Evolutionary conservation across 2,888 invertebrate species (phyloP), one percentile per base, ranked within the genome.

Genomic region (Scrobipalpa atriplicella): DNA sequence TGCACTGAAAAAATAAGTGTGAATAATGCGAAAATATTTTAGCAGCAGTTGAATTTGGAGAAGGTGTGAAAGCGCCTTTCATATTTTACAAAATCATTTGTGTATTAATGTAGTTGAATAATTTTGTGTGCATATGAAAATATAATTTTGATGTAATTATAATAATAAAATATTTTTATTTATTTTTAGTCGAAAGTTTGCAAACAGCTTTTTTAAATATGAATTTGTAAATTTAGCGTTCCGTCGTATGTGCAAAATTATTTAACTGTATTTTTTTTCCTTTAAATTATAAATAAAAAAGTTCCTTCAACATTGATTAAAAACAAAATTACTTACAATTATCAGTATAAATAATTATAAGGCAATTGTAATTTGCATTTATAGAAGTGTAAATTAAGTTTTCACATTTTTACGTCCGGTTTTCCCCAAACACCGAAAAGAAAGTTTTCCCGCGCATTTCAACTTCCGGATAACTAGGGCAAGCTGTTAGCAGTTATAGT

Each of bases 21-120:
- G 62, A 13, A 18, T n/a, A 41, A 36, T 36, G 52, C 18, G 19
- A 19, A 52, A 52, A 8, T 9, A 52, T 29, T 29, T 16, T 47
- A 3, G 38, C 9, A 38, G 8, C 10, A 36, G 21, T 39, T 39
- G 5, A 21, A 38, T 29, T 6, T 11, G n/a, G 38, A 52, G 39
- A 52, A 18, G 18, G 52, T 52, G 38, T 64, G 64, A 64, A 64
- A 52, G 64, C 52, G 16, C 54, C 54, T 62, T 47, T 61, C 39
- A 39, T 61, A 10, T 39, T 61, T 19, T 39, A 61, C 9, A 11
- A 38, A 38, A 38, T 60, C 9, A 13, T 16, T 38, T 16, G 11
- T 29, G 19, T 10, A 21, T 21, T 56, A 56, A 21, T 11, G 1
- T 10, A 21, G 21, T 11, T 29, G 11, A 52, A 10, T 29, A 19